Evolutionary conservation across 2,113 vertebrate species (phyloP).

Genomic region (Tringa solitaria): DNA sequence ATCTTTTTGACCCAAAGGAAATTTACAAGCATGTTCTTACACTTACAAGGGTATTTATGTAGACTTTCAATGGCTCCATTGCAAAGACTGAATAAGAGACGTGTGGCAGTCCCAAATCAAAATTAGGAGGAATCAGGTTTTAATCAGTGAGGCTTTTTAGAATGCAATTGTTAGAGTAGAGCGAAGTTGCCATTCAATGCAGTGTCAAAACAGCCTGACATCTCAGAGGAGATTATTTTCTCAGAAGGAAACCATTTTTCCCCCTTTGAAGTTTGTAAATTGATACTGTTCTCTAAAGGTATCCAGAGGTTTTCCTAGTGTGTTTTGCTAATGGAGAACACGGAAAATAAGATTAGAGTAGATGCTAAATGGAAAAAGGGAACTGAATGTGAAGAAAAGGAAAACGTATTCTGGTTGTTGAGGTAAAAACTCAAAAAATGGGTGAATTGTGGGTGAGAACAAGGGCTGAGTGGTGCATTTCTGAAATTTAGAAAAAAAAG

Average conservation of each 20-base stretch:
- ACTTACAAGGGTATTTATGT: constrained; percentile 52
- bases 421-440: neutral
- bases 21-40: constrained; percentile 49
- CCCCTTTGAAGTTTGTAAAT: neutral
- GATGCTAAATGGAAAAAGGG: neutral
- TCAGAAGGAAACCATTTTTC: neutral
- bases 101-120: neutral
- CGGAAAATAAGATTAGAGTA: neutral
- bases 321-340: neutral
- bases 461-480: neutral
- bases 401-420: neutral
- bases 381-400: neutral
- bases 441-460: neutral
- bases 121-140: neutral
- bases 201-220: neutral
- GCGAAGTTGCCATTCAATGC: neutral
- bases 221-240: neutral
- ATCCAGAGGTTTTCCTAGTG: neutral
- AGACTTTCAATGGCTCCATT: constrained; percentile 14
- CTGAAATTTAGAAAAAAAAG: neutral
- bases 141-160: constrained; percentile 11
- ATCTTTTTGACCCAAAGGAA: constrained; percentile 66
- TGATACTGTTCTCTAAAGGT: neutral
- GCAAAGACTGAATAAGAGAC: neutral
- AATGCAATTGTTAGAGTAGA: neutral